These are phyloP conservation scores for Nothoprocta pentlandii DNA, from an alignment of 2,113 vertebrate genomes.

Conservation along the genomic window DNA sequence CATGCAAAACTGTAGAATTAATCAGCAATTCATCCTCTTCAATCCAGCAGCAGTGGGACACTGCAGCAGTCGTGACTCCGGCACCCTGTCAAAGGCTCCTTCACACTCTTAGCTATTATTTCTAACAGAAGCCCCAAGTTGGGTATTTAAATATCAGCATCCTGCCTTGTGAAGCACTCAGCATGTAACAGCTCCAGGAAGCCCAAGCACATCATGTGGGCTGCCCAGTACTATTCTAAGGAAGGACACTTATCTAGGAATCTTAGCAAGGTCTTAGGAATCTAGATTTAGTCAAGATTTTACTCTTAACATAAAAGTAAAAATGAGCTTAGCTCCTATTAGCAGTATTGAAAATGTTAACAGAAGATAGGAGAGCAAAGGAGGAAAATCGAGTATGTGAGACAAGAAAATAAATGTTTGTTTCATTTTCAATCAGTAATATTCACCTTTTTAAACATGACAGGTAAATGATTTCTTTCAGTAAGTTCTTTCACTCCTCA, in stretches of 20 bases:
- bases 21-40: slow-evolving; percentile 72
- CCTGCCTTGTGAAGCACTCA: neutral
- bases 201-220: neutral
- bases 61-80: slow-evolving; percentile 33
- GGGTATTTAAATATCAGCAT: slow-evolving; percentile 2
- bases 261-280: neutral
- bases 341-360: neutral
- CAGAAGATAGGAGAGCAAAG: neutral
- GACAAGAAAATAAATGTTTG: neutral
- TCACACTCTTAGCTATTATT: neutral
- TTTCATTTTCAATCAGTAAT: slow-evolving; percentile 35
- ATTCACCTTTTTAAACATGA: slow-evolving; percentile 45
- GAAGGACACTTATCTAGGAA: neutral
- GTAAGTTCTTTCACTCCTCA: slow-evolving; percentile 49
- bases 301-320: neutral
- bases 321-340: neutral
- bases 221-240: neutral
- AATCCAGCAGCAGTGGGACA: neutral
- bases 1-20: slow-evolving; percentile 72
- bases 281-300: neutral
- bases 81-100: neutral
- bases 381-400: neutral
- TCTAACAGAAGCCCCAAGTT: slow-evolving; percentile 13
- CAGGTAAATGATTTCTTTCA: slow-evolving; percentile 37
- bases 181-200: neutral